A percentile compares a stretch with the other conserved stretches of the same genome.
Conservation (phyloP, 2,888 invertebrate species). For the Drosophila crucigera region DNA sequence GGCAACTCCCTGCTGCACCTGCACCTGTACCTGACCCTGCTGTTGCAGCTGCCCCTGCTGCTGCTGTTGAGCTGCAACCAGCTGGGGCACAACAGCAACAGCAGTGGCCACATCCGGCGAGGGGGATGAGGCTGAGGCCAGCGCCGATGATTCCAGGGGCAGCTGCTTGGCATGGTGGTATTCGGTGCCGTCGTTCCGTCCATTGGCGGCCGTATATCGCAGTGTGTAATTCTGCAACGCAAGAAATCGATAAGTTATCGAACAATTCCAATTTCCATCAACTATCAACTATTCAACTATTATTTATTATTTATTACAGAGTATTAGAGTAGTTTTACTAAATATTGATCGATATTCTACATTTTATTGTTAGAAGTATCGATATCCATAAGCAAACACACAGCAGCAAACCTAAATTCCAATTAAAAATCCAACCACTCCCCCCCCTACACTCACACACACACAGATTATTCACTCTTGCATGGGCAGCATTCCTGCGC, state of each 20-base stretch:
- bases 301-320: not conserved
- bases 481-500: constrained; percentile 55
- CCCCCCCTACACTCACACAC: not conserved
- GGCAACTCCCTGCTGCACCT: constrained; percentile 5
- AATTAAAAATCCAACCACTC: not conserved
- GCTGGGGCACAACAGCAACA: constrained; percentile 48
- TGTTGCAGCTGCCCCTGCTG: not conserved
- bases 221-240: constrained; percentile 81
- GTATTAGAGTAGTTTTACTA: not conserved
- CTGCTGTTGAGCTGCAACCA: constrained; percentile 2
- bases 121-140: constrained; percentile 74
- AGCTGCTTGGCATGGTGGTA: constrained; percentile 83
- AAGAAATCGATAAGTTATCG: constrained; percentile 11
- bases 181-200: constrained; percentile 82
- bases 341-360: not conserved
- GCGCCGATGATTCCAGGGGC: constrained; percentile 83
- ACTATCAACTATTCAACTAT: not conserved
- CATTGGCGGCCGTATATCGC: constrained; percentile 83
- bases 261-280: not conserved
- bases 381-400: not conserved
- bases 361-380: not conserved
- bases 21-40: not conserved
- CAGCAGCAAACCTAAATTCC: not conserved
- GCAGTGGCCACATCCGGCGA: constrained; percentile 74
- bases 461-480: constrained; percentile 45